These are phyloP conservation scores for Diprion similis DNA, from an alignment of 1,140 invertebrate genomes.

Conservation along the genomic window DNA sequence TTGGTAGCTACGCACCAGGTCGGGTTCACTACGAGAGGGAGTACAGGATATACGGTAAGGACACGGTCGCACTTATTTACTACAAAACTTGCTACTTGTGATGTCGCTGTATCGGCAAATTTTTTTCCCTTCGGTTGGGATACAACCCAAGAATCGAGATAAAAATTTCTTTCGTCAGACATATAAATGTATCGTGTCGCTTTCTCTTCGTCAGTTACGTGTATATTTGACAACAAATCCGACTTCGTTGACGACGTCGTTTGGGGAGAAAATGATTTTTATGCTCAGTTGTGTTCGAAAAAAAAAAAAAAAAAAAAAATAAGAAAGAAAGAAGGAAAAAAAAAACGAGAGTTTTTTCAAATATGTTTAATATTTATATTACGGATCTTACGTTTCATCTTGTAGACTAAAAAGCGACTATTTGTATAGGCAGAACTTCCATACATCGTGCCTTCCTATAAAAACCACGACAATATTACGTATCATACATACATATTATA, in stretches of 20 bases:
- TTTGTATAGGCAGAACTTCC: slow-evolving; percentile 48
- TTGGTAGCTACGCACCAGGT: slow-evolving; percentile 47
- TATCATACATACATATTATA: slow-evolving; percentile 13
- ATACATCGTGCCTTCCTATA: slow-evolving; percentile 52
- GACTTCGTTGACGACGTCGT: no score
- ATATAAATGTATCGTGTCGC: no score
- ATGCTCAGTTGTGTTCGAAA: background rate
- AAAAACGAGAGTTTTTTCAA: background rate
- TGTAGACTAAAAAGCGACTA: background rate
- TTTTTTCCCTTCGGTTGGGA: background rate
- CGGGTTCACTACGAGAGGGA: slow-evolving; percentile 58
- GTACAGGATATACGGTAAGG: slow-evolving; percentile 59
- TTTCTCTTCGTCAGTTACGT: no score
- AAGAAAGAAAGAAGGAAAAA: no score
- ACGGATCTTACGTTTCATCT: background rate
- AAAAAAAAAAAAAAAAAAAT: background rate
- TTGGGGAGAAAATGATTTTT: no score
- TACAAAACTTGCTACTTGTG: slow-evolving; percentile 62
- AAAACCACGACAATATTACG: slow-evolving; percentile 43
- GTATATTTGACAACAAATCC: no score
- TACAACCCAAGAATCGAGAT: background rate
- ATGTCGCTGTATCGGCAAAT: slow-evolving; percentile 32
- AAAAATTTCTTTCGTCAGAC: no score
- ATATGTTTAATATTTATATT: background rate
- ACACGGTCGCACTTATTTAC: slow-evolving; percentile 58